Conservation (phyloP, 2,113 vertebrate species). For the Macquaria australasica region DNA sequence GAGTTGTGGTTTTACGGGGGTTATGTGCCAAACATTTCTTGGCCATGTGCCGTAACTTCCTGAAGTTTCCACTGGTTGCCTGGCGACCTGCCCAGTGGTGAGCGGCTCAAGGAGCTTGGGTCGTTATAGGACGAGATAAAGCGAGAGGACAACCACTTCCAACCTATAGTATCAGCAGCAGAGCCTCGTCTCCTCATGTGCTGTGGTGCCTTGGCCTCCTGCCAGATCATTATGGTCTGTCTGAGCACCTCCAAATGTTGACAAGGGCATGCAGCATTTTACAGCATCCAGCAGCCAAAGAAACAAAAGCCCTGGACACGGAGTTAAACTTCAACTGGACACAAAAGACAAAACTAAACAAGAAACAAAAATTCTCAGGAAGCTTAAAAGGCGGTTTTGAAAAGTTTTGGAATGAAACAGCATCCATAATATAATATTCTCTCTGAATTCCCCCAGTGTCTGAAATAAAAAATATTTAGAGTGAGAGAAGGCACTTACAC, state of each 20-base stretch:
- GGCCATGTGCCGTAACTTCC: no score
- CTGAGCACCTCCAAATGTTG: conserved; percentile 59
- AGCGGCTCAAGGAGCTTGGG: conserved; percentile 19
- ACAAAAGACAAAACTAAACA: conserved; percentile 17
- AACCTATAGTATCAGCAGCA: conserved; percentile 44
- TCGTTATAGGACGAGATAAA: conserved; percentile 46
- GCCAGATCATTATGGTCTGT: conserved; percentile 67
- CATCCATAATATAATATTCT: conserved; percentile 48
- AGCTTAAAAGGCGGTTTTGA: neutral
- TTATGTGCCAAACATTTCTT: no score
- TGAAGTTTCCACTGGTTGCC: no score
- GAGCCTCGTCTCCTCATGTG: conserved; percentile 22
- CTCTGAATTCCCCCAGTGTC: conserved; percentile 45
- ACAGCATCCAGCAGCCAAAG: conserved; percentile 24
- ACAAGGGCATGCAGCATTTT: conserved; percentile 63
- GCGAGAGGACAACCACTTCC: conserved; percentile 41
- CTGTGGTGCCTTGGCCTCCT: conserved; percentile 36
- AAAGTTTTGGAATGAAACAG: conserved; percentile 52
- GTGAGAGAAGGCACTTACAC: conserved; percentile 29
- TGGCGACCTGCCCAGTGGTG: neutral
- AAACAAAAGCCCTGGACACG: conserved; percentile 14
- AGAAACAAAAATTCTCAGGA: neutral
- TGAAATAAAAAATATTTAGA: conserved; percentile 55
- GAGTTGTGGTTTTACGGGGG: no score
- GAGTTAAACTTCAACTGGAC: conserved; percentile 13